phyloP scores from a whole-genome alignment of 2,113 vertebrate species.

The Smithornis capensis region DNA sequence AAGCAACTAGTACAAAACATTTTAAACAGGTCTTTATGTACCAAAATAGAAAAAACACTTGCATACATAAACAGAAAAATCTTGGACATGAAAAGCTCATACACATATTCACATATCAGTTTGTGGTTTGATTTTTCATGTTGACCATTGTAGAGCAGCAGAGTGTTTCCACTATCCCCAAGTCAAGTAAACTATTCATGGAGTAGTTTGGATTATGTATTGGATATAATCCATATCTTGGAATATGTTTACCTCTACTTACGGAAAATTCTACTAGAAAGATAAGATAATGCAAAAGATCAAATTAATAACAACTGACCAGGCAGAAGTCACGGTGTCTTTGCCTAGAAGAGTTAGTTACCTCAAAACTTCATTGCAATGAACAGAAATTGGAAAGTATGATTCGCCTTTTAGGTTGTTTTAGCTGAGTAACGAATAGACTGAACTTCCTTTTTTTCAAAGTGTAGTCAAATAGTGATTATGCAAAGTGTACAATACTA shows the following conservation, averaged over 20 bases:
- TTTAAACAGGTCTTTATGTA: not conserved
- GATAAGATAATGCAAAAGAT: not conserved
- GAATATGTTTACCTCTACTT: not conserved
- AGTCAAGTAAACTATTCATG: not conserved
- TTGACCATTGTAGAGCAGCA: not conserved
- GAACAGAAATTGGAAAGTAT: slow-evolving; percentile 4
- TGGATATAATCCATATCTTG: not conserved
- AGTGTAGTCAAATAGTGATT: slow-evolving; percentile 34
- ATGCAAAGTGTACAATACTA: slow-evolving; percentile 48
- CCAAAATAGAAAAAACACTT: not conserved
- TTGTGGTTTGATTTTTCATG: not conserved
- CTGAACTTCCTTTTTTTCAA: slow-evolving; percentile 20
- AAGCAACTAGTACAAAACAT: not conserved
- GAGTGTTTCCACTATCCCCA: not conserved
- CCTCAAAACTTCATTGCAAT: not conserved
- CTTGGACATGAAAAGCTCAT: not conserved
- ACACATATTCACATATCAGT: not conserved
- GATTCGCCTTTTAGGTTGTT: not conserved
- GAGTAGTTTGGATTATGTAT: too few relatives aligned
- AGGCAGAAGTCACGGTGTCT: not conserved
- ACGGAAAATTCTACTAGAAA: not conserved
- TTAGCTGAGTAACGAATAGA: slow-evolving; percentile 10
- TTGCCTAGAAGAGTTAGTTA: slow-evolving; percentile 11
- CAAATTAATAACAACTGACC: not conserved
- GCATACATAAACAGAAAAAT: not conserved